These are phyloP conservation scores for Monarcha castaneiventris DNA, from an alignment of 2,113 vertebrate species.

Conservation along the genomic window DNA sequence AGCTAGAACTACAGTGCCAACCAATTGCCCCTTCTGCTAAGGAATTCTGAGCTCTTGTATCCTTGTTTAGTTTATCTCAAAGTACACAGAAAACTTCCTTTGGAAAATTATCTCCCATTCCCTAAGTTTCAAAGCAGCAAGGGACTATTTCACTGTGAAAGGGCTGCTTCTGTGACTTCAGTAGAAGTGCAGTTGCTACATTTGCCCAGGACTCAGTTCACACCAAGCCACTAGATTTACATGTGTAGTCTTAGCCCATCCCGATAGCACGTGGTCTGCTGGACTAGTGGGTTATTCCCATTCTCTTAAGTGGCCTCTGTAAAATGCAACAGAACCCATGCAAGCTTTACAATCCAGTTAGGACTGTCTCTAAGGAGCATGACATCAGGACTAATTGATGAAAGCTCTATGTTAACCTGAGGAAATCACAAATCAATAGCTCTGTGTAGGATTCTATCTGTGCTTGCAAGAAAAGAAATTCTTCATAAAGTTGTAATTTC, in stretches of 20 bases:
- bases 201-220: background rate
- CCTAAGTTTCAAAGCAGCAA: background rate
- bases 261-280: background rate
- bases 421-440: background rate
- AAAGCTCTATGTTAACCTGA: background rate
- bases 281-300: background rate
- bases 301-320: background rate
- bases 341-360: background rate
- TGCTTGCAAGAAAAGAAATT: background rate
- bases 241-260: background rate
- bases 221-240: background rate
- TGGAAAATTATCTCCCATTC: background rate
- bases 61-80: background rate
- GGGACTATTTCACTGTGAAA: background rate
- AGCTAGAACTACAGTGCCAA: background rate
- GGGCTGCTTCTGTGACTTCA: background rate
- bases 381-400: background rate
- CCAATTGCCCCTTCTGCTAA: background rate
- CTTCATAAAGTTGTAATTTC: background rate
- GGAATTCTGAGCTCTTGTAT: background rate
- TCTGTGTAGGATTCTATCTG: background rate
- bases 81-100: background rate
- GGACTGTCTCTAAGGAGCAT: background rate
- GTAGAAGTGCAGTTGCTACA: background rate
- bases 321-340: background rate